These are phyloP conservation scores for Excalfactoria chinensis DNA, from an alignment of 2,113 vertebrate genomes.

Conservation along the genomic window DNA sequence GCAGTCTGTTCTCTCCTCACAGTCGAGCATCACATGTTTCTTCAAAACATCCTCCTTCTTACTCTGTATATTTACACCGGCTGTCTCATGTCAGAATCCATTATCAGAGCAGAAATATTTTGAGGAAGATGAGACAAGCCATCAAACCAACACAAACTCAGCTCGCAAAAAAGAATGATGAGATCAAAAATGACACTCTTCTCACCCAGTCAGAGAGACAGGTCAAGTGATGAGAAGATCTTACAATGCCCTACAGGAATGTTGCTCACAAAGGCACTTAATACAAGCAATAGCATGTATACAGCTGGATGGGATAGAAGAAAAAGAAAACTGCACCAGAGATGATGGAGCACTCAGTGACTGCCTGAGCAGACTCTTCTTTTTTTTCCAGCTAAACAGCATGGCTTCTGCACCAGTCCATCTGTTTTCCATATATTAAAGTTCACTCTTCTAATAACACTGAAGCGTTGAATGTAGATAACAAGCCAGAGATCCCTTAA, in stretches of 20 bases:
- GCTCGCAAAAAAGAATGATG: background rate
- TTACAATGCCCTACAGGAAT: background rate
- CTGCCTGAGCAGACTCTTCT: background rate
- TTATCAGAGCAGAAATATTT: background rate
- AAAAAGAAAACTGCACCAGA: background rate
- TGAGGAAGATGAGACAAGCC: background rate
- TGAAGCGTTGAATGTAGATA: rapidly evolving
- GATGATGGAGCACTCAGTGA: background rate
- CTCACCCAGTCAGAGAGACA: background rate
- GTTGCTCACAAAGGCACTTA: conserved; percentile 70
- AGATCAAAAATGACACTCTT: background rate
- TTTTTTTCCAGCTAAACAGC: background rate
- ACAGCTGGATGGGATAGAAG: background rate
- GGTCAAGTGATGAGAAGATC: background rate
- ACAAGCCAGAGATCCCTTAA: background rate
- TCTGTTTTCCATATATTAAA: background rate
- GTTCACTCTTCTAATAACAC: background rate
- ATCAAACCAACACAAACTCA: background rate
- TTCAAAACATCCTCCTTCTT: background rate
- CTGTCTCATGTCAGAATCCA: background rate
- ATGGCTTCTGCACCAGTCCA: background rate
- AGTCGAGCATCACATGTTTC: background rate
- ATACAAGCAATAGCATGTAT: conserved; percentile 15
- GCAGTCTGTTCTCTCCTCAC: background rate
- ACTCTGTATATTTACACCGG: background rate